phyloP scores from a whole-genome alignment of 2,888 invertebrate species.

The Junonia oenone region DNA sequence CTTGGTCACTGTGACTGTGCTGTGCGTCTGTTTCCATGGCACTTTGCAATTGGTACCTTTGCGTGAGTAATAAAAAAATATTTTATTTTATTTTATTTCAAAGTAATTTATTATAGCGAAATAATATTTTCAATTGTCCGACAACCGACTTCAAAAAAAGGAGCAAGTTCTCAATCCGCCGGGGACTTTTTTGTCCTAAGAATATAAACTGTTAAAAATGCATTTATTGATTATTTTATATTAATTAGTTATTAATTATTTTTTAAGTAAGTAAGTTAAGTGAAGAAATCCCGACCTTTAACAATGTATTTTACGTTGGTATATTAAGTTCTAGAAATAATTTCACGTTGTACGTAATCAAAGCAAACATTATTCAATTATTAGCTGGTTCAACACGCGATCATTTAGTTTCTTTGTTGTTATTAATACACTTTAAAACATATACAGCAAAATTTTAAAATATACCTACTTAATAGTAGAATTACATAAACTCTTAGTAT shows the following conservation, averaged over 20 bases:
- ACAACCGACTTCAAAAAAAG: no score
- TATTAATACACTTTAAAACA: background rate
- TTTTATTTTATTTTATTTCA: no score
- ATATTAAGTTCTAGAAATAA: background rate
- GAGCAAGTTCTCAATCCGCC: no score
- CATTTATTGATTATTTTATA: no score
- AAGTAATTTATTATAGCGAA: no score
- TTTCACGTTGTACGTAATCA: slow-evolving; percentile 1
- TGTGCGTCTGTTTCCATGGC: slow-evolving; percentile 51
- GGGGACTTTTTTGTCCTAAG: no score
- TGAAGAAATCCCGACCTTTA: background rate
- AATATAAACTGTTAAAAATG: no score
- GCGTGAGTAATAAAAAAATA: slow-evolving; percentile 55
- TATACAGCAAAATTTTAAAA: no score
- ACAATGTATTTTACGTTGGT: background rate
- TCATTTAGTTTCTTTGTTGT: background rate
- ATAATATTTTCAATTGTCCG: no score
- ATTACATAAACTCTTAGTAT: no score
- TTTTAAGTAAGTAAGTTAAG: background rate
- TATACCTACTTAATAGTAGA: no score
- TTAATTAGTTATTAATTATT: no score
- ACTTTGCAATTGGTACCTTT: slow-evolving; percentile 59
- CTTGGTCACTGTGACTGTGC: slow-evolving; percentile 40
- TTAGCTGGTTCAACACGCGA: background rate
- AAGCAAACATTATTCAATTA: background rate